Percentiles rank a stretch among this genome's conserved stretches.
These are phyloP conservation scores for Sinopyrophorus schimmeli DNA, from an alignment of 2,888 invertebrate genomes.

Conservation along the genomic window DNA sequence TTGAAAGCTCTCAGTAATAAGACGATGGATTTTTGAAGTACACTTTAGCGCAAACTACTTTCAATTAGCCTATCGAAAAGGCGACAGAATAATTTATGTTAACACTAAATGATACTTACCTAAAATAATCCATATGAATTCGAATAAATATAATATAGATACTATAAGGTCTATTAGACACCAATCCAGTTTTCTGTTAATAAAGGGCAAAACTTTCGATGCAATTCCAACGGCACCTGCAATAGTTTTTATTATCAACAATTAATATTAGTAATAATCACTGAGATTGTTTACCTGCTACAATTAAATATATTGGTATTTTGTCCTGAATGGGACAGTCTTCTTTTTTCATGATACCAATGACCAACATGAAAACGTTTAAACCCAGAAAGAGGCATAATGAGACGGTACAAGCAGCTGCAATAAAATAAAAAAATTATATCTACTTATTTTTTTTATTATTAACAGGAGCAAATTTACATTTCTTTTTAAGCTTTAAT, in stretches of 20 bases:
- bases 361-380: conserved; percentile 17
- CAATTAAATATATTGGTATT: conserved; percentile 21
- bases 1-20: no score
- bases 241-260: neutral
- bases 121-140: conserved; percentile 25
- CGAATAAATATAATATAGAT: conserved; percentile 14
- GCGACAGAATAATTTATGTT: no score
- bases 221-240: conserved; percentile 21
- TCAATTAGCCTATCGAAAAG: neutral
- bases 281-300: conserved; percentile 23
- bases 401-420: conserved; percentile 4
- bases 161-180: conserved; percentile 3
- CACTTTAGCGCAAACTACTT: no score
- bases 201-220: conserved; percentile 21
- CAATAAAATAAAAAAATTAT: conserved; percentile 13
- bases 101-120: conserved; percentile 14
- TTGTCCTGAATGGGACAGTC: conserved; percentile 19
- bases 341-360: conserved; percentile 17
- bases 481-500: no score
- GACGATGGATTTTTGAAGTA: no score
- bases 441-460: no score
- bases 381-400: conserved; percentile 4
- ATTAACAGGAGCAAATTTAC: no score
- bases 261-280: neutral
- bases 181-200: conserved; percentile 16